These are phyloP conservation scores for Syncerus caffer DNA, from an alignment of 2,797 vertebrate genomes.

Conservation along the genomic window DNA sequence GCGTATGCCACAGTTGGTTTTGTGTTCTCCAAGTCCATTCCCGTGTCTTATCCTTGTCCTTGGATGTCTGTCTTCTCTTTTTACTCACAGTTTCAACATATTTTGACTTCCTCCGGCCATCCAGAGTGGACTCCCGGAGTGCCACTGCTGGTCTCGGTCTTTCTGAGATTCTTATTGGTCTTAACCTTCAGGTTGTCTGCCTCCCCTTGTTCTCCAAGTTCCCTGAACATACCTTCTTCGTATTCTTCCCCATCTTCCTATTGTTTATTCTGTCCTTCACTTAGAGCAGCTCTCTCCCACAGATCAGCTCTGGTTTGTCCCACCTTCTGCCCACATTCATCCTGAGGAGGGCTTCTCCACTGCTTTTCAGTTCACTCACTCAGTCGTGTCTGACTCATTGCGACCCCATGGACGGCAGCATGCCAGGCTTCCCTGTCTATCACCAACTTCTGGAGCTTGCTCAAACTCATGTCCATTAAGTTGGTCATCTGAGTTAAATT, in stretches of 20 bases:
- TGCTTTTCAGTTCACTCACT: background rate
- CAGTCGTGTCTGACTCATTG: background rate
- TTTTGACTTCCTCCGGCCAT: background rate
- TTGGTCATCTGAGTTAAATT: background rate
- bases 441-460: background rate
- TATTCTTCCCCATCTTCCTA: background rate
- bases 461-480: background rate
- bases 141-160: background rate
- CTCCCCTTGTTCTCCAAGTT: background rate
- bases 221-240: background rate
- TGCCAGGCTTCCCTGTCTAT: background rate
- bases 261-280: background rate
- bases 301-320: background rate
- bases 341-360: background rate
- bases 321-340: background rate
- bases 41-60: background rate
- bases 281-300: background rate
- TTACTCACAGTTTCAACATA: background rate
- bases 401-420: background rate
- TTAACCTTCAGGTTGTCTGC: background rate
- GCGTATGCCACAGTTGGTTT: background rate
- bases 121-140: background rate
- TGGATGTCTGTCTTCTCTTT: background rate
- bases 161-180: background rate
- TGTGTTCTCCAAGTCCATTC: background rate